A percentile compares a stretch with the other conserved stretches of the same genome.
Conservation (phyloP, 1,140 invertebrate genomes). For the Anastrepha obliqua region DNA sequence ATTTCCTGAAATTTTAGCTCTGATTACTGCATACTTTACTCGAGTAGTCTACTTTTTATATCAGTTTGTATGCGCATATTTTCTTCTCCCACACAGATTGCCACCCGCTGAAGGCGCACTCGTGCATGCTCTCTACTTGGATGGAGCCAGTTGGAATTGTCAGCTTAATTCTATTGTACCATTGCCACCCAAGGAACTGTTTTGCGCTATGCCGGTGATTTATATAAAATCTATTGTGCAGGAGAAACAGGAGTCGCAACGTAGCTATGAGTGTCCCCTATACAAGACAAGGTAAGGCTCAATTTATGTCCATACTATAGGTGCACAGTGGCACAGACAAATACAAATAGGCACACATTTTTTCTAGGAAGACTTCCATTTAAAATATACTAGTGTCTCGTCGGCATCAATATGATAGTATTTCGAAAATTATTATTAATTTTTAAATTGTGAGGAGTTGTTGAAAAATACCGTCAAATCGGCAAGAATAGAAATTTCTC, state of each 20-base stretch:
- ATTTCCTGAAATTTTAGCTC: too few species aligned
- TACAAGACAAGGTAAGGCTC: conserved; percentile 88
- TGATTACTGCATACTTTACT: too few species aligned
- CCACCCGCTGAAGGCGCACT: conserved; percentile 94
- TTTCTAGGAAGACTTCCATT: too few species aligned
- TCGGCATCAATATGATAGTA: too few species aligned
- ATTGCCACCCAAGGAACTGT: conserved; percentile 91
- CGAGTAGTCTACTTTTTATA: too few species aligned
- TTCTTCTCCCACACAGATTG: conserved; percentile 74
- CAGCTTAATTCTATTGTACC: conserved; percentile 86
- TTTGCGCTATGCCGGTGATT: conserved; percentile 92
- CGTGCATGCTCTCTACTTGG: conserved; percentile 93
- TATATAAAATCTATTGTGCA: conserved; percentile 91
- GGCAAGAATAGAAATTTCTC: too few species aligned
- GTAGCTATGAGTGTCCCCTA: conserved; percentile 93
- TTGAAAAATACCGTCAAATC: too few species aligned
- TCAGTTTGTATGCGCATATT: neutral
- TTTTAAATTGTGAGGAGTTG: too few species aligned
- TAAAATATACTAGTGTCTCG: too few species aligned
- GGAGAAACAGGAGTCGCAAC: conserved; percentile 92
- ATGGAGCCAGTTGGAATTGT: conserved; percentile 95
- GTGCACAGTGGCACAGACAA: too few species aligned
- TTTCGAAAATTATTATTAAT: too few species aligned
- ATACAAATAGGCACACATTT: too few species aligned
- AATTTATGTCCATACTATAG: neutral